These are phyloP conservation scores for Spinus olivaceus DNA, from an alignment of 2,797 vertebrate species.

Conservation along the genomic window DNA sequence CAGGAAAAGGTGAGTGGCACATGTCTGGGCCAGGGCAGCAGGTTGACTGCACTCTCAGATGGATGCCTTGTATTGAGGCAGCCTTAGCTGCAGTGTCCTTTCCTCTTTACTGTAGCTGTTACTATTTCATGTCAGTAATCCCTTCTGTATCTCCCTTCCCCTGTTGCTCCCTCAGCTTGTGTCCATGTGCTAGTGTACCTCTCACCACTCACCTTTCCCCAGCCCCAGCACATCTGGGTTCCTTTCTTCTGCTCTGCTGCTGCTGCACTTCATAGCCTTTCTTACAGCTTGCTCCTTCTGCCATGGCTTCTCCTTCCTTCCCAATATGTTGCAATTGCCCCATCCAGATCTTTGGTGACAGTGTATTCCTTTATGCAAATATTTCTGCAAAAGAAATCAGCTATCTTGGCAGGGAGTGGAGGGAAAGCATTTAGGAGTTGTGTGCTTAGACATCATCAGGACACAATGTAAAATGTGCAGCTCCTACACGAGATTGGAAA, in stretches of 20 bases:
- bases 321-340: fast-evolving
- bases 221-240: background rate
- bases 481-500: background rate
- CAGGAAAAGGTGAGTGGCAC: background rate
- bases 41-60: fast-evolving
- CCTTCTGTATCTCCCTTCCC: background rate
- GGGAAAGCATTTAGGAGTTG: background rate
- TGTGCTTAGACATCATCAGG: background rate
- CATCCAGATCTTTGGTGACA: background rate
- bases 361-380: background rate
- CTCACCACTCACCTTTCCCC: fast-evolving
- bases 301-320: background rate
- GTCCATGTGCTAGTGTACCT: fast-evolving
- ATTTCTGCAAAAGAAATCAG: background rate
- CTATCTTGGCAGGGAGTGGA: fast-evolving
- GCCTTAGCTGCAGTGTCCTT: background rate
- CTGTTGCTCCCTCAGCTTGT: fast-evolving
- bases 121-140: background rate
- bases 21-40: background rate
- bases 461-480: background rate
- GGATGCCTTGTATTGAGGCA: background rate
- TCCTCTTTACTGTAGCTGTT: background rate
- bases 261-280: background rate
- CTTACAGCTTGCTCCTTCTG: background rate
- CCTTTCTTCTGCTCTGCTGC: background rate